Base-by-base conservation (phyloP, 2,113 vertebrate genomes). In the Ariopsis seemanni region DNA sequence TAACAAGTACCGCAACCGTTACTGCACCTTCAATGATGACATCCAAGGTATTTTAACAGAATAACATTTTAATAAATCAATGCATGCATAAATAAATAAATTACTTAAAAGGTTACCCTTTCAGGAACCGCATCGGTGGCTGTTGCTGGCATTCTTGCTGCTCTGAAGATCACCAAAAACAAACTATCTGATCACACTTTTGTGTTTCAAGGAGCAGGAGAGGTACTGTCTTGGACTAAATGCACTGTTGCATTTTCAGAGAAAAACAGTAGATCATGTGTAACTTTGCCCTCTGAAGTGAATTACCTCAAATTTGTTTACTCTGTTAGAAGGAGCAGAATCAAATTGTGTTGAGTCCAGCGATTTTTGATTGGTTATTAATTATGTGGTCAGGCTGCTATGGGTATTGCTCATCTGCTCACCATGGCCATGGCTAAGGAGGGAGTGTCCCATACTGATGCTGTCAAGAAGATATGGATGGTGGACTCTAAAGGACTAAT, bases 161-260 rank as follows among this genome's bases (percentile, higher is more conserved):
- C 97, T 84, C 91, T 99, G 88, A 95, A 96, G 91, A 96, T 99
- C 94, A 99, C 97, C 83, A 98, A 99, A 91, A 97, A 96, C 92
- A 97, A 94, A 89, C 95, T 99, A 65, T 95, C 95, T 62, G 96
- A 98, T 88, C 97, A 99, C 52, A 97, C 94, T 7, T 98, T 99
- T 92, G 97, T 99, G 90, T 99, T 99, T 93, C 98, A 98, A 92
- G 98, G 98, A 81, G 98, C 98, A 14, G 98, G 98, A 84, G 98
- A 99, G 97, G 98, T 99, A 94, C 90, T 92, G 30, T 53, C 27
- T 42, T 65, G 20, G 9, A 79, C 2, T 7, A 52, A 20, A 7
- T 60, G 15, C 8, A 30, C 12, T 71, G 4, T 72, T 18, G 6
- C 12, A n/a, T 17, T 55, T 27, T 78, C 14, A 78, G 25, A 55